Conservation (phyloP, 1,140 invertebrate species). For the Spodoptera litura region DNA sequence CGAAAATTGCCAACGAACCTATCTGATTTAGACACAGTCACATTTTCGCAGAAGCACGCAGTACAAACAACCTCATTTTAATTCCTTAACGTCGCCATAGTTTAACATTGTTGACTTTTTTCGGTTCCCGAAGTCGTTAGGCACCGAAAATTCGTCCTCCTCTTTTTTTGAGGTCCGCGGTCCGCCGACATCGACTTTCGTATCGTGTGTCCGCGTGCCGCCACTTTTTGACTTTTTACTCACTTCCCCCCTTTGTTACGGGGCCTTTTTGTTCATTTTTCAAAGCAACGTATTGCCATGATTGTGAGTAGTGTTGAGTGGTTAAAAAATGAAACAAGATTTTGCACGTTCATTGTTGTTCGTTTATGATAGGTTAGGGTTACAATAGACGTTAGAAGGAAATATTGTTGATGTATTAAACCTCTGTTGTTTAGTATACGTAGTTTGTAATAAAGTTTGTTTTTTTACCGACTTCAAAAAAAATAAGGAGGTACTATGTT, state of each 20-base stretch:
- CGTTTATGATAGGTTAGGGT: background rate
- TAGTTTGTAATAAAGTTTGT: background rate
- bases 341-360: background rate
- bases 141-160: slow-evolving; percentile 39
- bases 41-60: slow-evolving; percentile 56
- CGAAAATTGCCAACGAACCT: slow-evolving; percentile 10
- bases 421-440: background rate
- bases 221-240: slow-evolving; percentile 30
- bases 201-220: slow-evolving; percentile 32
- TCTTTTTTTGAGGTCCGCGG: slow-evolving; percentile 32
- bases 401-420: background rate
- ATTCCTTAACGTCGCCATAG: slow-evolving; percentile 68
- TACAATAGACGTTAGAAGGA: too few relatives aligned
- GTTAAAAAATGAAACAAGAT: slow-evolving; percentile 14
- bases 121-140: slow-evolving; percentile 34
- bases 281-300: slow-evolving; percentile 11
- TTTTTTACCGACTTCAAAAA: too few relatives aligned
- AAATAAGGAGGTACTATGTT: too few relatives aligned
- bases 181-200: slow-evolving; percentile 36
- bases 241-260: slow-evolving; percentile 21
- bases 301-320: slow-evolving; percentile 17
- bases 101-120: slow-evolving; percentile 76
- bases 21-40: slow-evolving; percentile 40
- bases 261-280: slow-evolving; percentile 28
- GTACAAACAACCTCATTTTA: slow-evolving; percentile 60